Conservation (phyloP, 2,888 invertebrate species). For the Xylocampa areola region DNA sequence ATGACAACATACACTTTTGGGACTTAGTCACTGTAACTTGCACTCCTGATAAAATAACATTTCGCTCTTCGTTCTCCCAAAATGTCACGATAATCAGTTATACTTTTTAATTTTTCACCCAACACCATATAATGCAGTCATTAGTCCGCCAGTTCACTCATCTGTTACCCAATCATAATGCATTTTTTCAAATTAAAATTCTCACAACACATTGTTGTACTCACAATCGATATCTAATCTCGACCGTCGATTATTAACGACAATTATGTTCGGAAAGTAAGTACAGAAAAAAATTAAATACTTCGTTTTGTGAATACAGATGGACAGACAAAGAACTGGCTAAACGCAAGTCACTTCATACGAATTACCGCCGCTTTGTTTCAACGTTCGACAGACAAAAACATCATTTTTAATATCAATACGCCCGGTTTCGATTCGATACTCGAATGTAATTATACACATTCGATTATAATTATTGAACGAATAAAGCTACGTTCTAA, state of each 20-base stretch:
- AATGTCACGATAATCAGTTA: constrained; percentile 36
- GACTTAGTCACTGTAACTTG: constrained; percentile 73
- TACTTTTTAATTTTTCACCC: constrained; percentile 32
- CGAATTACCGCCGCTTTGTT: constrained; percentile 87
- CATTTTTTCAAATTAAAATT: constrained; percentile 55
- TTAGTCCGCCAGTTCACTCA: constrained; percentile 30
- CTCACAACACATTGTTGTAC: constrained; percentile 57
- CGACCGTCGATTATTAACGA: constrained; percentile 79
- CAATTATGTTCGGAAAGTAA: constrained; percentile 78
- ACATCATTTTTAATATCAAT: constrained; percentile 82
- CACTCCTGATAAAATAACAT: constrained; percentile 66
- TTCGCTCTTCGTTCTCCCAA: constrained; percentile 47
- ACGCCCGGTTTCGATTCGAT: constrained; percentile 71
- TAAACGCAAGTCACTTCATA: constrained; percentile 88
- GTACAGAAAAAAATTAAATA: constrained; percentile 73
- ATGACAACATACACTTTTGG: constrained; percentile 66
- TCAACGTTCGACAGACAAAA: constrained; percentile 82
- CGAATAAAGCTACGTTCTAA: constrained; percentile 77
- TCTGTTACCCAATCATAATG: constrained; percentile 43
- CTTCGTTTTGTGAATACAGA: constrained; percentile 80
- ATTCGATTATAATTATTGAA: constrained; percentile 73
- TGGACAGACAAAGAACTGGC: constrained; percentile 77
- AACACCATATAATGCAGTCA: constrained; percentile 37
- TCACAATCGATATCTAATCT: constrained; percentile 75
- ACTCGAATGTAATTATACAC: constrained; percentile 79